Evolutionary conservation across 2,797 vertebrate species (phyloP).

Genomic region (Hydrocynus forskahlii): DNA sequence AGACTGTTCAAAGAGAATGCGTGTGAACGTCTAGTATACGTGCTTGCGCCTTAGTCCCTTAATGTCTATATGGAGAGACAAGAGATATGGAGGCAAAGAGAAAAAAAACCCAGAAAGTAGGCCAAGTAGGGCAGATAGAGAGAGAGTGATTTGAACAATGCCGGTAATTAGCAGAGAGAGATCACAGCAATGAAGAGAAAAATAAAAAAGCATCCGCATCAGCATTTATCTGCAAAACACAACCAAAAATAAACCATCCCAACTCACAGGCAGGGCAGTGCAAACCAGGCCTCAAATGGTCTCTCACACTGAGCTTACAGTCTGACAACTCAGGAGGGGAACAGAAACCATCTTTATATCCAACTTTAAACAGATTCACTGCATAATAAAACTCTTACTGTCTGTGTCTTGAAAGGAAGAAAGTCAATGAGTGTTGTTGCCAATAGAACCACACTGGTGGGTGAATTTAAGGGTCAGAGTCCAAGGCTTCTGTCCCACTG

Average conservation of each 20-base stretch:
- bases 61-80: conserved; percentile 25
- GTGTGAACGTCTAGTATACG: conserved; percentile 19
- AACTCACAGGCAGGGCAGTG: neutral
- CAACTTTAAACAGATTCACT: neutral
- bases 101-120: neutral
- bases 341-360: conserved; percentile 1
- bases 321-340: neutral
- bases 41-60: conserved; percentile 16
- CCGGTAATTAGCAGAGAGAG: conserved; percentile 38
- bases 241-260: conserved; percentile 26
- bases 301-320: neutral
- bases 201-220: conserved; percentile 20
- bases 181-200: conserved; percentile 20
- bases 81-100: conserved; percentile 3
- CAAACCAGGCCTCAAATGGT: conserved; percentile 13
- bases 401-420: neutral
- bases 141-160: conserved; percentile 42
- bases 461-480: conserved; percentile 10
- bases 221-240: conserved; percentile 20
- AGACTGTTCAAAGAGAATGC: conserved; percentile 33
- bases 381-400: neutral
- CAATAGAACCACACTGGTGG: neutral
- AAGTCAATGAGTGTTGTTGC: neutral
- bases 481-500: conserved; percentile 13
- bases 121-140: conserved; percentile 46